Evolutionary conservation across 1,140 invertebrate species (phyloP), one percentile per base, ranked within the genome.

Genomic region (Drosophila eugracilis): DNA sequence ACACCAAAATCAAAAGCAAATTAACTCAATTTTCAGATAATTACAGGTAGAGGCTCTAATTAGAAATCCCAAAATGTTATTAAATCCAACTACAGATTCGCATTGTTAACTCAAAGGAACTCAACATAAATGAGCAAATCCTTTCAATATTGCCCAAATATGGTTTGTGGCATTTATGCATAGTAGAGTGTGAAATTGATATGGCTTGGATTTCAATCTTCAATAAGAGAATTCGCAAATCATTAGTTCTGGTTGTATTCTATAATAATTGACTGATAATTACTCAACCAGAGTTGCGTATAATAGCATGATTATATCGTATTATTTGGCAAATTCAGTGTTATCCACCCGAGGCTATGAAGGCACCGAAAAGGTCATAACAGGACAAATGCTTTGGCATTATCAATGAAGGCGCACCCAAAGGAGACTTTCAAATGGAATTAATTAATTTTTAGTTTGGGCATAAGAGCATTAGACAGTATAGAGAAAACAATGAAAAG

Each of bases 241-340:
- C 1, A n/a, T 10, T n/a, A n/a, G 4, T 9, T 5, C 9, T 9
- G 19, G 5, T 9, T 34, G 15, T 52, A 17, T 34, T 26, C 36
- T 39, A 21, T 21, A 34, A 15, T 75, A 59, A 71, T 80, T 75
- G 10, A 71, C 54, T 10, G 28, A 41, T 52, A 75, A 71, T 79
- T 54, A 75, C 41, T 30, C 28, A 17, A 26, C 12, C 15, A 2
- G 28, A 48, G 14, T n/a, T 36, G 24, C 57, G 39, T 45, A 39
- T 30, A 41, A 52, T 67, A 34, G 21, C 44, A 41, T 4, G 17
- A 37, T 42, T 15, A 66, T 19, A 37, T 30, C n/a, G n/a, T 3
- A 24, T 67, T 21, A 24, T 12, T 21, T n/a, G 21, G 12, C 9
- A 17, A 10, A 26, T n/a, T 17, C 21, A 28, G 15, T 3, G 2